Conservation (phyloP, 2,113 vertebrate species). For the Aplodontia rufa region DNA sequence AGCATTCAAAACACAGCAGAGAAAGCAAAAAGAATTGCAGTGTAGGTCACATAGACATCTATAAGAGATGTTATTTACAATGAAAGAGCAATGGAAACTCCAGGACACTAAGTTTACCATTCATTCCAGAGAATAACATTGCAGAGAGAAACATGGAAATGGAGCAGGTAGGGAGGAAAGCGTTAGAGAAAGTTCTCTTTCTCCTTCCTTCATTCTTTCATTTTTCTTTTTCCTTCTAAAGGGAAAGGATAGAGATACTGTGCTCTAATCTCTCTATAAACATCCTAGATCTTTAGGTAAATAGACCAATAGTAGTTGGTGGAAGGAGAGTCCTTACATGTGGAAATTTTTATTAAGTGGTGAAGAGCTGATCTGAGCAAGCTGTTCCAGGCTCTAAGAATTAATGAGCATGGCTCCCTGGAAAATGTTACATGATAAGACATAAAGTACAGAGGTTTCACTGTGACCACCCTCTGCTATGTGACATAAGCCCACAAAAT, state of each 20-base stretch:
- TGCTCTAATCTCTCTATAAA: neutral
- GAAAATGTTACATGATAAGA: neutral
- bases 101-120: neutral
- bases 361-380: neutral
- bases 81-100: neutral
- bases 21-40: neutral
- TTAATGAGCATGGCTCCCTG: neutral
- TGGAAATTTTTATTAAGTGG: neutral
- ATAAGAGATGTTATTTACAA: neutral
- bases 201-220: no score
- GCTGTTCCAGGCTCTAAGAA: neutral
- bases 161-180: neutral
- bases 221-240: neutral
- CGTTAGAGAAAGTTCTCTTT: no score
- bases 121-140: neutral
- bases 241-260: neutral
- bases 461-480: neutral
- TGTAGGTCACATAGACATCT: neutral
- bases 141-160: neutral
- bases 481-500: neutral
- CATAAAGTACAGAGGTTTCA: neutral
- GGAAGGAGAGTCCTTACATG: neutral
- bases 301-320: neutral
- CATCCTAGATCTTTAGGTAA: neutral
- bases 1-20: neutral